Percentiles rank a stretch among this genome's conserved stretches.
phyloP scores from a whole-genome alignment of 2,888 invertebrate genomes.

The Piscicola geometra region DNA sequence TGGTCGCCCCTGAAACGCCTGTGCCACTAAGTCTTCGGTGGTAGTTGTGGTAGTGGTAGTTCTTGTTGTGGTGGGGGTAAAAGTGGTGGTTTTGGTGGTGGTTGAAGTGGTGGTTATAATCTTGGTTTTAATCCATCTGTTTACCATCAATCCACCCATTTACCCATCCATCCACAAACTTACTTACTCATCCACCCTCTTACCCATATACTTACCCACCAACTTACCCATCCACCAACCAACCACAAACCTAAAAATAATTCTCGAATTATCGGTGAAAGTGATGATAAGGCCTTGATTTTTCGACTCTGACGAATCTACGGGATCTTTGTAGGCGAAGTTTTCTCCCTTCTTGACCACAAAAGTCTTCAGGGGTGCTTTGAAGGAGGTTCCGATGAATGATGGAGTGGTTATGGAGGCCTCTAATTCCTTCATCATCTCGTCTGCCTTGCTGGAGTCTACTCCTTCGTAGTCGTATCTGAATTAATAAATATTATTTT shows the following conservation, averaged over 20 bases:
- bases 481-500: not conserved
- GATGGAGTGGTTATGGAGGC: conserved; percentile 63
- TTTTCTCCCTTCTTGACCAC: conserved; percentile 79
- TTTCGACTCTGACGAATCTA: conserved; percentile 80
- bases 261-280: conserved; percentile 87
- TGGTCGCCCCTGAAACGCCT: conserved; percentile 94
- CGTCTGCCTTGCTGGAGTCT: conserved; percentile 75
- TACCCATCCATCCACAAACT: too few species aligned
- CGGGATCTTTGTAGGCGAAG: conserved; percentile 91
- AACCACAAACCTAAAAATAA: conserved; percentile 69
- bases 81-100: too few species aligned
- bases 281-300: conserved; percentile 90
- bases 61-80: too few species aligned
- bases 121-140: too few species aligned
- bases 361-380: conserved; percentile 64
- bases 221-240: too few species aligned
- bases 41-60: too few species aligned
- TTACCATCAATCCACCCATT: too few species aligned
- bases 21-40: conserved; percentile 75
- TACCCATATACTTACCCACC: too few species aligned
- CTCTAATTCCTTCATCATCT: conserved; percentile 82
- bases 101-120: too few species aligned
- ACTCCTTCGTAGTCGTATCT: conserved; percentile 98
- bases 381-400: conserved; percentile 54
- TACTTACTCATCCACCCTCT: too few species aligned